phyloP scores from a whole-genome alignment of 2,113 vertebrate genomes.

The Equus quagga region DNA sequence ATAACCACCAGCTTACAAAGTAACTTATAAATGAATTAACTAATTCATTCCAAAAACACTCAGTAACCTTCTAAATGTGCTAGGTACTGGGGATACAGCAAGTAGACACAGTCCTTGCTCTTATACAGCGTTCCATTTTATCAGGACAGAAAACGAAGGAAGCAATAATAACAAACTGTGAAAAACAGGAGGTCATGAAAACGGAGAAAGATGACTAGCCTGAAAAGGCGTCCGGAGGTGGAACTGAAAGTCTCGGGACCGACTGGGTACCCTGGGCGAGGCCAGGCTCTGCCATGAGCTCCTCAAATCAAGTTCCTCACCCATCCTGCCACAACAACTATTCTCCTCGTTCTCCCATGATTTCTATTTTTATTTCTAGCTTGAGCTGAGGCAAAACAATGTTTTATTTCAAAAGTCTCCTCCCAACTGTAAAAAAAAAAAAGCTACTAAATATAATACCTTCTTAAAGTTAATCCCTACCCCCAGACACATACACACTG shows the following conservation, averaged over 20 bases:
- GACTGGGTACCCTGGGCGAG: neutral
- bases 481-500: neutral
- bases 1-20: slow-evolving; percentile 40
- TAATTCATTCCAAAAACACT: slow-evolving; percentile 22
- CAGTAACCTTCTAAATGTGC: neutral
- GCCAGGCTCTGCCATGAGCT: neutral
- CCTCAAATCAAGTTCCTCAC: neutral
- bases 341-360: too few relatives aligned
- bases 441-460: neutral
- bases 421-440: neutral
- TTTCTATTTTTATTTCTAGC: neutral
- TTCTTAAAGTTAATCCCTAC: neutral
- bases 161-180: neutral
- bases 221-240: neutral
- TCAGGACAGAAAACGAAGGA: neutral
- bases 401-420: neutral
- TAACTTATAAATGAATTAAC: slow-evolving; percentile 50
- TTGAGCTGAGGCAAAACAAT: neutral
- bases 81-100: neutral
- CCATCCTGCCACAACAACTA: rapidly evolving
- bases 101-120: neutral
- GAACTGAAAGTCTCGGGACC: neutral
- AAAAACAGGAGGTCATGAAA: too few relatives aligned
- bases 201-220: neutral
- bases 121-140: neutral